A percentile compares a stretch with the other conserved stretches of the same genome.
Conservation (phyloP, 2,113 vertebrate genomes). For the Pollimyrus isidori region DNA sequence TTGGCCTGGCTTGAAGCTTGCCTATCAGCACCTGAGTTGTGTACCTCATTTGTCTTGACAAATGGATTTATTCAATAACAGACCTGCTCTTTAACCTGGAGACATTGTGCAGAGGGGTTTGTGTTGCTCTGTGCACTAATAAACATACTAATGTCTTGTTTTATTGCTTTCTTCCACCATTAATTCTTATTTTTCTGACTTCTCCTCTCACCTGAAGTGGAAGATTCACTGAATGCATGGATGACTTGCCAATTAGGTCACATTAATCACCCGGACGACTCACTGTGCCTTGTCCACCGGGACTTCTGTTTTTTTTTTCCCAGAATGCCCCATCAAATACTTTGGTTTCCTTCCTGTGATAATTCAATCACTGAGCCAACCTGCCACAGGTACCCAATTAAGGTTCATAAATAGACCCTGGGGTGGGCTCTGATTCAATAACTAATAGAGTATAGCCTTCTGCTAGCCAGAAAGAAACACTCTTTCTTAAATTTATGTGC, state of each 20-base stretch:
- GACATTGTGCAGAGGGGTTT: conserved; percentile 21
- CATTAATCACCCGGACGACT: conserved; percentile 30
- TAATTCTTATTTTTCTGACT: conserved; percentile 17
- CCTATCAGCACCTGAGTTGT: conserved; percentile 29
- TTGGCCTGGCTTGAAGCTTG: conserved; percentile 39
- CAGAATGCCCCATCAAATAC: conserved; percentile 18
- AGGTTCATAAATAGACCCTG: not conserved
- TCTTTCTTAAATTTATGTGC: not conserved
- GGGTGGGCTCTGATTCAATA: not conserved
- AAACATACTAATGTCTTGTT: conserved; percentile 24
- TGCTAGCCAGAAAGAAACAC: not conserved
- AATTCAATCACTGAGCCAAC: conserved; percentile 21
- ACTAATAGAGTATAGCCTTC: not conserved
- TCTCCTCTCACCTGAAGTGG: conserved; percentile 25
- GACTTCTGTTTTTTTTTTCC: not conserved
- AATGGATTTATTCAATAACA: conserved; percentile 40
- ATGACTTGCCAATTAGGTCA: conserved; percentile 32
- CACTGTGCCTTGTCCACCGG: conserved; percentile 7
- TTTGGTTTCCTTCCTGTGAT: conserved; percentile 21
- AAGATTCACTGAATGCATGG: conserved; percentile 30
- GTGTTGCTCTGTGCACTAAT: conserved; percentile 24
- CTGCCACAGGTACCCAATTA: conserved; percentile 6
- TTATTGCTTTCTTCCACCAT: conserved; percentile 28
- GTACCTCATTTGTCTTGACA: conserved; percentile 47
- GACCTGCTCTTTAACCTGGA: conserved; percentile 35